A percentile compares a stretch with the other conserved stretches of the same genome.
These are phyloP conservation scores for Chrysopa pallens DNA, from an alignment of 1,140 invertebrate species.

Conservation along the genomic window DNA sequence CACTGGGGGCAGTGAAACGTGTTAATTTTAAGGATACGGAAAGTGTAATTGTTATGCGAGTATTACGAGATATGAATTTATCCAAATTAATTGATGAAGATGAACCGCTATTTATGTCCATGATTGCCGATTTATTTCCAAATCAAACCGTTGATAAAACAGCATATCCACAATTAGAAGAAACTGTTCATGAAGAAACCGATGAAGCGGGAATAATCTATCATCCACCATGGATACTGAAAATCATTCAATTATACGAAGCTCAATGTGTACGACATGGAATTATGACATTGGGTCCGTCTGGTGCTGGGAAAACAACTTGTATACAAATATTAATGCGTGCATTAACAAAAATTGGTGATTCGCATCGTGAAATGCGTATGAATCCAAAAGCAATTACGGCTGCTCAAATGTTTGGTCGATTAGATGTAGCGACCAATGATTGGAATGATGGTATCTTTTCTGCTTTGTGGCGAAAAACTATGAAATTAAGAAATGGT, in stretches of 20 bases:
- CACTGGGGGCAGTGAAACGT: slow-evolving; percentile 84
- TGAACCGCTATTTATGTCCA: slow-evolving; percentile 87
- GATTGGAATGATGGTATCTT: slow-evolving; percentile 98
- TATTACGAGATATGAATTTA: slow-evolving; percentile 91
- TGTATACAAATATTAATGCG: slow-evolving; percentile 93
- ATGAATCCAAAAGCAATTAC: slow-evolving; percentile 99
- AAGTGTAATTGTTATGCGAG: slow-evolving; percentile 91
- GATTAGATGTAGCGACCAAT: slow-evolving; percentile 89
- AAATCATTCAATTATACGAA: slow-evolving; percentile 89
- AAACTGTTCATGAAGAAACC: slow-evolving; percentile 60
- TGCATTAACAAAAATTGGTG: slow-evolving; percentile 66
- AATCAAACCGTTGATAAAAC: slow-evolving; percentile 82
- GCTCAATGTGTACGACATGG: slow-evolving; percentile 89
- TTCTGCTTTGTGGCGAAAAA: slow-evolving; percentile 88
- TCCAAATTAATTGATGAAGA: slow-evolving; percentile 96
- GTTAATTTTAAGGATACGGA: slow-evolving; percentile 82
- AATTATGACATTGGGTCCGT: slow-evolving; percentile 92
- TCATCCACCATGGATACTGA: slow-evolving; percentile 86
- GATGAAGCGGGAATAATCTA: slow-evolving; percentile 62
- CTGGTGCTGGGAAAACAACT: slow-evolving; percentile 86
- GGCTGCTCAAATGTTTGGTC: slow-evolving; percentile 92
- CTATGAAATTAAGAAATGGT: slow-evolving; percentile 72
- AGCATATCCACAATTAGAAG: slow-evolving; percentile 70
- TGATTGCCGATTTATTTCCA: slow-evolving; percentile 90
- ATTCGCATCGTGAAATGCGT: slow-evolving; percentile 81